Evolutionary conservation across 2,888 invertebrate genomes (phyloP).

Genomic region (Tipula confusa): DNA sequence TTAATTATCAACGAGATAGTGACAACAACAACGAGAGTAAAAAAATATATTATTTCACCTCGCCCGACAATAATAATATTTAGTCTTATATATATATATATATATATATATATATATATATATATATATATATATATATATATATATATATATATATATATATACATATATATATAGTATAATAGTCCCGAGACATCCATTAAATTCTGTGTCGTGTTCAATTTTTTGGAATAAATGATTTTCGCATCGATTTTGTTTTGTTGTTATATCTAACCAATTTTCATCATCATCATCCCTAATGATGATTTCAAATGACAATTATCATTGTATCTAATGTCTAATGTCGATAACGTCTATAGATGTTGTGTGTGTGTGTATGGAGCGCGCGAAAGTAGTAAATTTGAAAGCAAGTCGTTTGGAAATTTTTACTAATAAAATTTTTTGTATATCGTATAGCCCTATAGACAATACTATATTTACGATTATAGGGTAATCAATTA

Average conservation of each 20-base stretch:
- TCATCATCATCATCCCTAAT: background rate
- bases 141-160: no score
- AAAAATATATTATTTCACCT: background rate
- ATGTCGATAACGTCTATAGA: no score
- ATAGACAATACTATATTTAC: background rate
- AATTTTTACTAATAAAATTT: background rate
- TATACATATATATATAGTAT: no score
- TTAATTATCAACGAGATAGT: background rate
- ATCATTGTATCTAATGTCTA: background rate
- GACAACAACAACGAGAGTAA: background rate
- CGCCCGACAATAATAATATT: background rate
- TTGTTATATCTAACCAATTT: constrained; percentile 16
- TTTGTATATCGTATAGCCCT: background rate
- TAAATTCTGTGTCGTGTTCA: constrained; percentile 20
- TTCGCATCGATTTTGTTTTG: background rate
- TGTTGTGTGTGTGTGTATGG: no score
- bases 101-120: no score
- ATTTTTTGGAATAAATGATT: constrained; percentile 29
- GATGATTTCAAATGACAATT: background rate
- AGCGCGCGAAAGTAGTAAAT: background rate
- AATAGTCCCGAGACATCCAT: background rate
- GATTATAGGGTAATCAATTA: constrained; percentile 26
- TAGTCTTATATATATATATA: background rate
- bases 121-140: no score
- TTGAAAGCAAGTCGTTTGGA: background rate